Conservation (phyloP, 1,140 invertebrate genomes). For the Ceratosolen fusciceps region DNA sequence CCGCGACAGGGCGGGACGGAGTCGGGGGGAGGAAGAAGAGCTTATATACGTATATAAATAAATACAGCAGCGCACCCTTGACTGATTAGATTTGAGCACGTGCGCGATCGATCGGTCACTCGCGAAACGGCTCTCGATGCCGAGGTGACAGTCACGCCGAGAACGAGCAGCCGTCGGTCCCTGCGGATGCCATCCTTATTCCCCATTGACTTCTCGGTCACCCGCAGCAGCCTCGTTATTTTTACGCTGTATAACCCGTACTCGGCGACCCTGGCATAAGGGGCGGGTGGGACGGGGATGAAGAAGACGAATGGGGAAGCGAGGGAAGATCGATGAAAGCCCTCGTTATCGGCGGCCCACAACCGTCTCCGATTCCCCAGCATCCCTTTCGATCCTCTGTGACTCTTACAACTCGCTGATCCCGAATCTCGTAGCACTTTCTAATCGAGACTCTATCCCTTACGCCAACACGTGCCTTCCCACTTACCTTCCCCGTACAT, state of each 20-base stretch:
- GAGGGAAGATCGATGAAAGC: background rate
- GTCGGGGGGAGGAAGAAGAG: background rate
- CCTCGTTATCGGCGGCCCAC: background rate
- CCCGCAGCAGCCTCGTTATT: conserved; percentile 32
- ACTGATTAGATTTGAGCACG: conserved; percentile 55
- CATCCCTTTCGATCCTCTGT: background rate
- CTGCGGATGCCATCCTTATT: background rate
- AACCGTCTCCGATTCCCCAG: background rate
- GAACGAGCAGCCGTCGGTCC: background rate
- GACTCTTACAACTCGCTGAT: background rate
- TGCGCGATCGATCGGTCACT: conserved; percentile 45
- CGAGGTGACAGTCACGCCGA: background rate
- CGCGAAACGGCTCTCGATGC: background rate
- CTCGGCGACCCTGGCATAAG: background rate
- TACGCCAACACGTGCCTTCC: too few relatives aligned
- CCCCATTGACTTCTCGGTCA: background rate
- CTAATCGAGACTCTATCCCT: too few relatives aligned
- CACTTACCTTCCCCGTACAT: too few relatives aligned
- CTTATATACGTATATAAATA: too few relatives aligned
- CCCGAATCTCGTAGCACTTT: too few relatives aligned
- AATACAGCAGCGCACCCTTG: conserved; percentile 49
- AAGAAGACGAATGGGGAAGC: background rate
- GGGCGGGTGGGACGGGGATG: too few relatives aligned
- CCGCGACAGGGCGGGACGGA: background rate
- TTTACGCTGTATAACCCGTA: conserved; percentile 9